Evolutionary conservation across 37 sponge, comb jelly and placozoan species (phyloP).

Genomic region (Haliclona indistincta): DNA sequence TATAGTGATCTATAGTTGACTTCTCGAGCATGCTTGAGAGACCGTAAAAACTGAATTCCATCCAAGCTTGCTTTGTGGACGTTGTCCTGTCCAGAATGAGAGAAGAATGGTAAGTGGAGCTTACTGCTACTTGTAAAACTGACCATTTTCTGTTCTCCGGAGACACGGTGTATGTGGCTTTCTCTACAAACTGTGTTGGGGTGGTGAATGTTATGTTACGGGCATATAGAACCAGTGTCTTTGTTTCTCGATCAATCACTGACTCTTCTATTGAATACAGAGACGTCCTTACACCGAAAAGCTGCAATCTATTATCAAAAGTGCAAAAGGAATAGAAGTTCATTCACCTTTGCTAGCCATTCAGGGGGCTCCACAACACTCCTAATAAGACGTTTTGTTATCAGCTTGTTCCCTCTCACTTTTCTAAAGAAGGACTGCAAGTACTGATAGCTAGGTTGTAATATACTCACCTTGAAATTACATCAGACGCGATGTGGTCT

Average conservation of each 20-base stretch:
- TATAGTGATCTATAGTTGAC: constrained; percentile 66
- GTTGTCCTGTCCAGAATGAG: constrained; percentile 50
- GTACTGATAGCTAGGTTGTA: no score
- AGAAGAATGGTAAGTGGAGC: not conserved
- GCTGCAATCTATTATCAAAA: no score
- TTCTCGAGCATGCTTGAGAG: constrained; percentile 70
- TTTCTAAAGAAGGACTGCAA: no score
- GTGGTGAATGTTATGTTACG: constrained; percentile 71
- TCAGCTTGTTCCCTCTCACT: no score
- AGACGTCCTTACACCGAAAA: no score
- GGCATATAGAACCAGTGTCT: constrained; percentile 74
- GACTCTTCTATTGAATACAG: constrained; percentile 90
- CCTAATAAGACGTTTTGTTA: no score
- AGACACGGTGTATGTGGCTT: constrained; percentile 53
- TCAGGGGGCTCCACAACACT: no score
- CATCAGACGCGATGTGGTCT: no score
- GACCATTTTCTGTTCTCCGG: constrained; percentile 74
- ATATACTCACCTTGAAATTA: no score
- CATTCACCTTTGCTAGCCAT: no score
- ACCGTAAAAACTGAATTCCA: constrained; percentile 64
- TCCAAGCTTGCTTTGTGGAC: constrained; percentile 74
- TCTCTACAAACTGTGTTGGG: constrained; percentile 73
- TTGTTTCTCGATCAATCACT: constrained; percentile 51
- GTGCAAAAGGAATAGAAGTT: no score
- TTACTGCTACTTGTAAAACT: not conserved